A percentile compares a stretch with the other conserved stretches of the same genome.
These are phyloP conservation scores for Clarias gariepinus DNA, from an alignment of 2,113 vertebrate genomes.

Conservation along the genomic window DNA sequence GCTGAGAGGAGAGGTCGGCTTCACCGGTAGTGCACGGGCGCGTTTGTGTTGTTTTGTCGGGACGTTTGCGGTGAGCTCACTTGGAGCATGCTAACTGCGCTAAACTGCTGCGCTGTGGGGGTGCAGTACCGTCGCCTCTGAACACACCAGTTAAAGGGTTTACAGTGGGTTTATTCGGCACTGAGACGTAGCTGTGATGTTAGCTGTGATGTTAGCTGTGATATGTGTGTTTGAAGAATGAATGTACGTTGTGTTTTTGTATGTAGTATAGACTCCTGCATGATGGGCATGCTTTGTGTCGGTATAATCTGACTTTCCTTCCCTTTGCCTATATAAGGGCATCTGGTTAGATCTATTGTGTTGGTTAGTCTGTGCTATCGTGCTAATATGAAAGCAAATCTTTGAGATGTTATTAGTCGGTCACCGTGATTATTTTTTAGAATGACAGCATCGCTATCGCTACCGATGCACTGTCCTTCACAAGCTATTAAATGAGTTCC, in stretches of 20 bases:
- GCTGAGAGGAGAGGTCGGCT: background rate
- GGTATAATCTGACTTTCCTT: background rate
- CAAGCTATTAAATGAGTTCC: background rate
- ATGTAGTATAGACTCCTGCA: too few species aligned
- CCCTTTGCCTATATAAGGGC: background rate
- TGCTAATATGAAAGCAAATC: background rate
- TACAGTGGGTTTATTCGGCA: too few species aligned
- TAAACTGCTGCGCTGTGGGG: background rate
- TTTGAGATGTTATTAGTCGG: background rate
- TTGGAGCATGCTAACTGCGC: slow-evolving; percentile 34
- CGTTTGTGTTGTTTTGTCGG: background rate
- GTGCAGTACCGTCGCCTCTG: background rate
- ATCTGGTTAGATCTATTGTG: background rate
- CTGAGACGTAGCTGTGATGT: too few species aligned
- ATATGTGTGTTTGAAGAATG: background rate
- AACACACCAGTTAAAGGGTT: background rate
- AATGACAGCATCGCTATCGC: background rate
- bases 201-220: too few species aligned
- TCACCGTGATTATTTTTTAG: background rate
- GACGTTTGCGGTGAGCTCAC: background rate
- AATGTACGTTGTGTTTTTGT: background rate
- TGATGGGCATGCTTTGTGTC: background rate
- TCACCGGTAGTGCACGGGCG: background rate
- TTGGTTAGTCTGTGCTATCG: background rate
- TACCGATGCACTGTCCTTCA: background rate